A percentile compares a stretch with the other conserved stretches of the same genome.
Conservation (phyloP, 1,140 invertebrate genomes). For the Hypsibius dujardini region DNA sequence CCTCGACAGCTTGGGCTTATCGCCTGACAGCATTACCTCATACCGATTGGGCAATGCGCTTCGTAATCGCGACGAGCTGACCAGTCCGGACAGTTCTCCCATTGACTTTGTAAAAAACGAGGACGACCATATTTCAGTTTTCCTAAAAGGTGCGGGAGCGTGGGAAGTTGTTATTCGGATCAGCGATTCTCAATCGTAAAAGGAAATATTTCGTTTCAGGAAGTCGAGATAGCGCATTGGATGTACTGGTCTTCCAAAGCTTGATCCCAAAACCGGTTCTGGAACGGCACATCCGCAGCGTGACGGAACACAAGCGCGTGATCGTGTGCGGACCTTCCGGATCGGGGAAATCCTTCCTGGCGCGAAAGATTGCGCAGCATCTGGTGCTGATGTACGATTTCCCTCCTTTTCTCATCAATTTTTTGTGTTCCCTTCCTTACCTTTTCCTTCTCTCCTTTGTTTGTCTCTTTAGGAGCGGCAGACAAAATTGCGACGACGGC, state of each 20-base stretch:
- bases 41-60: not conserved
- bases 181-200: not conserved
- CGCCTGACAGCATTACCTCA: not conserved
- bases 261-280: constrained; percentile 88
- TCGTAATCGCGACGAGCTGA: not conserved
- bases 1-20: not conserved
- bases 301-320: constrained; percentile 74
- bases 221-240: constrained; percentile 69
- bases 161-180: not conserved
- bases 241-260: constrained; percentile 82
- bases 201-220: constrained; percentile 27
- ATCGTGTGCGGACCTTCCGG: constrained; percentile 90
- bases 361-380: constrained; percentile 80
- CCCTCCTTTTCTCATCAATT: too few species aligned
- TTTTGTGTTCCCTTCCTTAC: too few species aligned
- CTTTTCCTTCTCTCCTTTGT: constrained; percentile 9
- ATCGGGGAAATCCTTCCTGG: constrained; percentile 88
- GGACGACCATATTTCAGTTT: constrained; percentile 39
- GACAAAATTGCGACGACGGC: constrained; percentile 32
- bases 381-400: constrained; percentile 44
- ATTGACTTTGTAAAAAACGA: constrained; percentile 40
- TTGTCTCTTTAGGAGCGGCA: constrained; percentile 30
- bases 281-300: constrained; percentile 66
- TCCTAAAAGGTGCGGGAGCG: constrained; percentile 36
- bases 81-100: not conserved